Percentiles rank a stretch among this genome's conserved stretches.
These are phyloP conservation scores for Myotis pilosus DNA, from an alignment of 2,797 vertebrate genomes.

Conservation along the genomic window DNA sequence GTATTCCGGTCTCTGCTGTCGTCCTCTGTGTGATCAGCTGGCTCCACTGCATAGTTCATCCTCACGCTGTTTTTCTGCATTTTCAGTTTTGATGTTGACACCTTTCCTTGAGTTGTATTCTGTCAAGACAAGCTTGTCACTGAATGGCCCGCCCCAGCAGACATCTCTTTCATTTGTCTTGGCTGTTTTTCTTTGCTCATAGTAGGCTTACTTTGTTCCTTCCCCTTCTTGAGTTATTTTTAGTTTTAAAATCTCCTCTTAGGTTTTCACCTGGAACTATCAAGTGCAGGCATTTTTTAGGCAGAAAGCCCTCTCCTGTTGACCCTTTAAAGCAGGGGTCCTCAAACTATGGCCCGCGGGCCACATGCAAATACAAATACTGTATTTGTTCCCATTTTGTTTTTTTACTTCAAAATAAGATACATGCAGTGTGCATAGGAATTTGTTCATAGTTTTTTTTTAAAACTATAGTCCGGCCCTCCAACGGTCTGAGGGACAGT, in stretches of 20 bases:
- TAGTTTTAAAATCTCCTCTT: slow-evolving; percentile 62
- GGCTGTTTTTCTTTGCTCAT: slow-evolving; percentile 59
- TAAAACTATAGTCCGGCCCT: too few relatives aligned
- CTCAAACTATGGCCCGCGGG: too few relatives aligned
- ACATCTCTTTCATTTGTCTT: slow-evolving; percentile 55
- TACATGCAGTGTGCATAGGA: too few relatives aligned
- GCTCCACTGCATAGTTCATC: neutral
- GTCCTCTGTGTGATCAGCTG: neutral
- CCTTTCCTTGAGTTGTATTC: slow-evolving; percentile 36
- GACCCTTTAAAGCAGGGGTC: neutral
- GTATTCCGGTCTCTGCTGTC: neutral
- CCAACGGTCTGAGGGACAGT: too few relatives aligned
- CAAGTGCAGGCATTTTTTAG: neutral
- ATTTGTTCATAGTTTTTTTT: too few relatives aligned
- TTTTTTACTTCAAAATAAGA: too few relatives aligned
- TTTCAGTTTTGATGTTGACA: slow-evolving; percentile 40
- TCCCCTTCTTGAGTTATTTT: slow-evolving; percentile 61
- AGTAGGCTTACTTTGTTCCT: slow-evolving; percentile 43
- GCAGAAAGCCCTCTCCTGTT: neutral
- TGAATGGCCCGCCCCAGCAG: neutral
- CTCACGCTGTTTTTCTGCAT: neutral
- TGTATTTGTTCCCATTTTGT: too few relatives aligned
- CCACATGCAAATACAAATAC: too few relatives aligned
- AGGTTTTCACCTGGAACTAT: slow-evolving; percentile 35
- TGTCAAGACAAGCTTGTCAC: slow-evolving; percentile 48